phyloP scores from a whole-genome alignment of 2,797 vertebrate species.

The Heteromormyrus szaboi region DNA sequence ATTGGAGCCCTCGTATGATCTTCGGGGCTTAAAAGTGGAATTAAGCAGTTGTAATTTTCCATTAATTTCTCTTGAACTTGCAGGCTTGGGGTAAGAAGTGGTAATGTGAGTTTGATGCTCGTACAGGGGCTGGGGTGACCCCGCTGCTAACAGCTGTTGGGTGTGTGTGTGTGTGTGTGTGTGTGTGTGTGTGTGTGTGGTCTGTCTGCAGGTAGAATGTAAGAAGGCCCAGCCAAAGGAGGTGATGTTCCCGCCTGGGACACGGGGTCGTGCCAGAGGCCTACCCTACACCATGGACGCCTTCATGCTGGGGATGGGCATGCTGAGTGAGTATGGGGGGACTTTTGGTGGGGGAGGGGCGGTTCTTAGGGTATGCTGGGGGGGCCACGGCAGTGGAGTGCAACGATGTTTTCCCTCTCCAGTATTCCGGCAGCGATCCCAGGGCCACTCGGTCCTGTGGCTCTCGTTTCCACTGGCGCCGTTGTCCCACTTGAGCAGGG shows the following conservation, averaged over 20 bases:
- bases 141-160: neutral
- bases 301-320: slow-evolving; percentile 86
- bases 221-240: slow-evolving; percentile 90
- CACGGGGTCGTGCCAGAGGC: slow-evolving; percentile 77
- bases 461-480: neutral
- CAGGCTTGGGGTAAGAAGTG: neutral
- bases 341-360: neutral
- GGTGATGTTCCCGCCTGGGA: slow-evolving; percentile 87
- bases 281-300: slow-evolving; percentile 86
- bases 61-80: slow-evolving; percentile 2
- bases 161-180: neutral
- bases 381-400: neutral
- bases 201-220: slow-evolving; percentile 77
- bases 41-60: neutral
- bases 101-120: neutral
- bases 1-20: neutral
- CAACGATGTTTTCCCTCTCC: neutral
- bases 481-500: neutral
- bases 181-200: neutral
- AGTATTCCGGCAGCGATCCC: neutral
- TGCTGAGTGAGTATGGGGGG: slow-evolving; percentile 73
- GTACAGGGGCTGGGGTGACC: neutral
- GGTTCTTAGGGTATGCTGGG: neutral
- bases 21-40: neutral
- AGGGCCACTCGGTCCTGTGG: neutral